Evolutionary conservation across 1,140 invertebrate species (phyloP).

Genomic region (Drosophila truncata): DNA sequence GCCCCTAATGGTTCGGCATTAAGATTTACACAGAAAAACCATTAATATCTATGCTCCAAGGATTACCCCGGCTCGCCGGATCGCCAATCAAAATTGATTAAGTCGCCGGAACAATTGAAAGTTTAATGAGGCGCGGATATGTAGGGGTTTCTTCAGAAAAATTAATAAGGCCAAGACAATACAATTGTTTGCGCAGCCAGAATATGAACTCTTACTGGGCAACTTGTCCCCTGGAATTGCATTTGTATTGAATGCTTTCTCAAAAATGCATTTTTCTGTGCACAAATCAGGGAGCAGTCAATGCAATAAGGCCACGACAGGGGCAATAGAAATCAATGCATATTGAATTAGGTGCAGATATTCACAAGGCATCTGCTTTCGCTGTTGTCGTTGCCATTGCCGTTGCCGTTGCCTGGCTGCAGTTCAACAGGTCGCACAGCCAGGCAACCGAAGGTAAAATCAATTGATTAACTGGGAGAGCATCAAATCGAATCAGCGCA

Average conservation of each 20-base stretch:
- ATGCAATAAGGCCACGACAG: slow-evolving; percentile 27
- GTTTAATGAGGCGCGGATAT: slow-evolving; percentile 23
- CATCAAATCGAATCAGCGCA: slow-evolving; percentile 47
- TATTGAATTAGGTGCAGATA: slow-evolving; percentile 31
- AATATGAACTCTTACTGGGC: not conserved
- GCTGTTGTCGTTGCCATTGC: slow-evolving; percentile 3
- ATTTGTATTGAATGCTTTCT: slow-evolving; percentile 9
- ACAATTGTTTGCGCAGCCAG: not conserved
- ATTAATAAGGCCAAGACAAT: slow-evolving; percentile 12
- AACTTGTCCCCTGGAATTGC: not conserved
- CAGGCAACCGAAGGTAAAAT: slow-evolving; percentile 35
- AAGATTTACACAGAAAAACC: slow-evolving; percentile 46
- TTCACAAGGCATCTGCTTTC: slow-evolving; percentile 4
- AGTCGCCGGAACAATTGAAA: slow-evolving; percentile 46
- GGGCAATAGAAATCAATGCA: slow-evolving; percentile 39
- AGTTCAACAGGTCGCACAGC: slow-evolving; percentile 15
- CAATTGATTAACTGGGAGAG: slow-evolving; percentile 51
- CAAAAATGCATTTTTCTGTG: slow-evolving; percentile 12
- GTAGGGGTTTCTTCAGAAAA: not conserved
- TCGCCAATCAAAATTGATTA: slow-evolving; percentile 40
- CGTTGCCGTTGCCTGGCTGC: slow-evolving; percentile 21
- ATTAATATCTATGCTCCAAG: slow-evolving; percentile 46
- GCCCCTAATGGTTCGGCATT: slow-evolving; percentile 28
- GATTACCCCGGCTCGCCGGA: slow-evolving; percentile 24
- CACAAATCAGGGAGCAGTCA: slow-evolving; percentile 20